Evolutionary conservation across 30 jellyfish, hydroid and myxozoan genomes (phyloP), one percentile per base, ranked within the genome.

Genomic region (Turritopsis dohrnii): DNA sequence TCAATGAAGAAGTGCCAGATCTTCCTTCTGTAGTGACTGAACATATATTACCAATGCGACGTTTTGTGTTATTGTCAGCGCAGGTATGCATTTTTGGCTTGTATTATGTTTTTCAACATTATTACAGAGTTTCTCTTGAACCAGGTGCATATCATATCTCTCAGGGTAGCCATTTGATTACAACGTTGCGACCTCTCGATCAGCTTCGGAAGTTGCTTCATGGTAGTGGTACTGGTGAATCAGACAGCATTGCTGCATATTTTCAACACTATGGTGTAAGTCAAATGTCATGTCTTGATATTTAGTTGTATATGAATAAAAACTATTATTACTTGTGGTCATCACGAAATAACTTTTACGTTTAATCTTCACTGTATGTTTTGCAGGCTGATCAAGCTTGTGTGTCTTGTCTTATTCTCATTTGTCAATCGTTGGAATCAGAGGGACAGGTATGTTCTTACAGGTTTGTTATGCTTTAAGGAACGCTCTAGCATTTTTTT

Each of bases 361-460:
- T 27, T 28, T 41, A 13, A 13, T 41, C 5, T 13, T 3, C 13
- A 13, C 13, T 41, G 71, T 75, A 52, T 8, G 21, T 54, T 74
- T 53, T 31, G n/a, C 23, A 93, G 98, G 94, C 83, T 13, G 79
- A 84, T 18, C 96, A 93, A 87, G 95, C 98, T 7, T 84, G 96
- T 71, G 96, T 95, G 19, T 85, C 84, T 90, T 93, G 98, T 80
- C 91, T 93, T 54, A 72, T 84, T 3, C 82, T 93, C 66, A 89
- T 93, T 22, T 93, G 98, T 75, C 96, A 93, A 83, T 66, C 96
- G 66, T 86, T 90, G 1, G 98, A 88, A 54, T 66, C 91, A 19
- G 98, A 93, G 72, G 85, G 84, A 66, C 89, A 92, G 95, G 97
- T 91, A n/a, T n/a, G n/a, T n/a, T n/a, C n/a, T n/a, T n/a, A n/a